A percentile compares a stretch with the other conserved stretches of the same genome.
phyloP scores from a whole-genome alignment of 2,888 invertebrate species.

The Chorisops tibialis region DNA sequence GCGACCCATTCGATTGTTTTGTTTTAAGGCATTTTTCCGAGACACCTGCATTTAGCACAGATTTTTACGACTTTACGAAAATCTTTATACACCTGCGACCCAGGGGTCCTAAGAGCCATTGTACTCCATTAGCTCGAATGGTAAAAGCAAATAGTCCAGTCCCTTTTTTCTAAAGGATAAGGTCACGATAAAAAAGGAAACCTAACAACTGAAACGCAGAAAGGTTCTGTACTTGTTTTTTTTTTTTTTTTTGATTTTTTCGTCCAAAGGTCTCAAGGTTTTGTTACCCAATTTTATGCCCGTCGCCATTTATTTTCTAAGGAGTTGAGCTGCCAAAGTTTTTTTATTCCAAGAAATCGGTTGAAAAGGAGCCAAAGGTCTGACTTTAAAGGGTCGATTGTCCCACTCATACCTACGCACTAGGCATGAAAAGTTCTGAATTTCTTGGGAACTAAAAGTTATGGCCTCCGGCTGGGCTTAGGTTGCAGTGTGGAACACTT shows the following conservation, averaged over 20 bases:
- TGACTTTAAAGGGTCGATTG: slow-evolving; percentile 20
- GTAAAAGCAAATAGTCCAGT: slow-evolving; percentile 13
- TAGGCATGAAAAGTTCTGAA: slow-evolving; percentile 16
- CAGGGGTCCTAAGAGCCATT: slow-evolving; percentile 12
- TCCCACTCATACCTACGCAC: neutral
- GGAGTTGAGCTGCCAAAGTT: slow-evolving; percentile 15
- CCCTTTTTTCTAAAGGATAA: neutral
- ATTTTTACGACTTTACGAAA: slow-evolving; percentile 5
- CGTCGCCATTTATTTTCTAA: neutral
- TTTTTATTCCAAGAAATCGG: slow-evolving; percentile 16
- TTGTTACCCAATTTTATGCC: slow-evolving; percentile 7
- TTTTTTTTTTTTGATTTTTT: neutral
- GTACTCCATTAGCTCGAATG: slow-evolving; percentile 6
- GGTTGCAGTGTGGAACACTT: slow-evolving; percentile 24
- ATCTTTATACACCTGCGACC: slow-evolving; percentile 13
- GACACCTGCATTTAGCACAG: slow-evolving; percentile 22
- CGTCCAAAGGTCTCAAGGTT: neutral
- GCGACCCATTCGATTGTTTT: too few species aligned
- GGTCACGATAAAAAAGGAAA: neutral
- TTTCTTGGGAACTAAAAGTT: slow-evolving; percentile 23
- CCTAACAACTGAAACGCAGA: slow-evolving; percentile 12
- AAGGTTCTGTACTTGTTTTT: neutral
- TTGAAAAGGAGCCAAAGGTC: neutral
- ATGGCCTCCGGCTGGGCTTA: neutral
- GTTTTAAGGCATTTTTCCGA: neutral